Conservation (phyloP, 2,797 vertebrate genomes). For the Gobio occitaniae region DNA sequence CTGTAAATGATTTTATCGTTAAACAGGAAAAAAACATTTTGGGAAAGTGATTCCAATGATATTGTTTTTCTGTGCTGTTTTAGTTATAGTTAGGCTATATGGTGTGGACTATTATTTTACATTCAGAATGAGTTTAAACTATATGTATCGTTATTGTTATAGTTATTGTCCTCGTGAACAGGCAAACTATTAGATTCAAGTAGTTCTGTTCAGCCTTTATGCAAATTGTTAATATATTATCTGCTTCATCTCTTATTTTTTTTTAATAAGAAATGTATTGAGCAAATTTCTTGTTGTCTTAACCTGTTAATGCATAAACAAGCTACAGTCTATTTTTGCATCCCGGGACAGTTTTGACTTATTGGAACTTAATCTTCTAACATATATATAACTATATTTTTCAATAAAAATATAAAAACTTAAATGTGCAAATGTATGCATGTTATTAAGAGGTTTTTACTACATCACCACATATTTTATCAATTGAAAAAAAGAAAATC, state of each 20-base stretch:
- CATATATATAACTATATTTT: background rate
- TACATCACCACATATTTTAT: background rate
- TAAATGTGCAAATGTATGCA: too few species aligned
- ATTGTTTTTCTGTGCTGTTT: background rate
- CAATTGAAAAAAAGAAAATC: background rate
- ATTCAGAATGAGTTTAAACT: background rate
- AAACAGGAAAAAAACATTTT: background rate
- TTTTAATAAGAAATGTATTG: background rate
- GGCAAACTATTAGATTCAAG: background rate
- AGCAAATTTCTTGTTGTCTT: background rate
- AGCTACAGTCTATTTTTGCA: background rate
- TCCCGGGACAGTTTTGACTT: background rate
- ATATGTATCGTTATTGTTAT: background rate
- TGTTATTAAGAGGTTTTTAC: background rate
- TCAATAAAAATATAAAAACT: background rate
- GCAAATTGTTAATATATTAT: background rate
- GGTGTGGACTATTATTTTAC: background rate
- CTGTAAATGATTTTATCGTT: background rate
- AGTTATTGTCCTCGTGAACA: too few species aligned
- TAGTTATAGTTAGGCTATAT: background rate
- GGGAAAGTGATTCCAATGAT: background rate
- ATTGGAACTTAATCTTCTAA: background rate
- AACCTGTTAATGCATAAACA: background rate
- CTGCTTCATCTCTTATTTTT: background rate
- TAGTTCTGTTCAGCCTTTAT: background rate